A percentile compares a stretch with the other conserved stretches of the same genome.
Conservation (phyloP, 1,140 invertebrate species). For the Argopecten irradians region DNA sequence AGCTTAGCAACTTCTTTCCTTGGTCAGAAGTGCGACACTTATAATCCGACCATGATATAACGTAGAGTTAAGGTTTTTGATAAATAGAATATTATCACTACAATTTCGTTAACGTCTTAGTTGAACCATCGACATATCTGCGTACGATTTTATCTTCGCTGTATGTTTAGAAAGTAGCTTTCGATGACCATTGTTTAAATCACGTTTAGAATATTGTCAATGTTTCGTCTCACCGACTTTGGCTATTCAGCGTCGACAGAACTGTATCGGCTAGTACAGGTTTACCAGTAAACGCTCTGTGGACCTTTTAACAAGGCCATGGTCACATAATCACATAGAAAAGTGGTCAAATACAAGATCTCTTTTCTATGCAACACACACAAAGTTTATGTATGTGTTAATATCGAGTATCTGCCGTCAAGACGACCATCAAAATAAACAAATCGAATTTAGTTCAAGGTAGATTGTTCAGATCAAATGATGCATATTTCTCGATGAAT, state of each 20-base stretch:
- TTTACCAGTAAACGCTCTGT: neutral
- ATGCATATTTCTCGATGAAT: neutral
- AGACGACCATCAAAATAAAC: slow-evolving; percentile 21
- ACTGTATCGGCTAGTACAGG: neutral
- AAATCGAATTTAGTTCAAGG: neutral
- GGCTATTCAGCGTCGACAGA: neutral
- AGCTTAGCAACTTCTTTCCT: neutral
- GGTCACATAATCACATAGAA: neutral
- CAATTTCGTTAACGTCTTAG: no score
- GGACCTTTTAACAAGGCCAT: neutral
- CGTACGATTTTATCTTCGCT: no score
- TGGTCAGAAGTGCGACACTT: no score
- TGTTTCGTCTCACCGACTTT: no score
- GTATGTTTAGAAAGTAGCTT: no score
- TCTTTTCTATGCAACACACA: neutral
- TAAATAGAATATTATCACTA: no score
- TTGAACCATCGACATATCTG: no score
- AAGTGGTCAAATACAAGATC: neutral
- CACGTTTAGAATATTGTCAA: no score
- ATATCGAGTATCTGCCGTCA: neutral
- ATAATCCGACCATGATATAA: no score
- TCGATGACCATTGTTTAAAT: no score
- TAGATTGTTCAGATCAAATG: neutral
- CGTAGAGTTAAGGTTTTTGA: no score
- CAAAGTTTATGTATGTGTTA: neutral